phyloP scores from a whole-genome alignment of 2,113 vertebrate genomes.

The Rhinolophus ferrumequinum region DNA sequence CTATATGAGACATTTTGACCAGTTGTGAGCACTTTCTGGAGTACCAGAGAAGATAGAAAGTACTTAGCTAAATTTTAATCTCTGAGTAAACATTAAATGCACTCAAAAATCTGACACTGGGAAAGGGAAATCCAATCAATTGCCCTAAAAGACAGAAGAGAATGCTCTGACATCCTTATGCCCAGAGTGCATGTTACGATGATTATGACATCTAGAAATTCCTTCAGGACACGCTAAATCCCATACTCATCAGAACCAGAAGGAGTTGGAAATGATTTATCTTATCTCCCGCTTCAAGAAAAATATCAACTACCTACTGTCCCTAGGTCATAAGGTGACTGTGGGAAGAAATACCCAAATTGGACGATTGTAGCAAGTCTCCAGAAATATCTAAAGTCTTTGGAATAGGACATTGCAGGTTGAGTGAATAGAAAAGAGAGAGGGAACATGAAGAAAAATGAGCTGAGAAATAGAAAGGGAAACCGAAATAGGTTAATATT shows the following conservation, averaged over 20 bases:
- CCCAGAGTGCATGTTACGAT: background rate
- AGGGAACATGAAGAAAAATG: background rate
- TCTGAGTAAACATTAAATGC: background rate
- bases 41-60: background rate
- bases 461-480: background rate
- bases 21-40: background rate
- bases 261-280: background rate
- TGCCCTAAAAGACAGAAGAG: background rate
- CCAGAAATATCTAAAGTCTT: background rate
- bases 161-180: background rate
- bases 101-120: background rate
- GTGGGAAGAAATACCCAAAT: background rate
- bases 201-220: background rate
- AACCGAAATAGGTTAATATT: background rate
- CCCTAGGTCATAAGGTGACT: background rate
- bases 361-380: background rate
- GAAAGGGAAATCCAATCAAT: background rate
- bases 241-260: background rate
- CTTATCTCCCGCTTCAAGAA: background rate
- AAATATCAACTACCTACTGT: background rate
- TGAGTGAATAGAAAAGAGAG: background rate
- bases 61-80: conserved; percentile 16
- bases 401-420: background rate
- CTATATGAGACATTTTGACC: background rate
- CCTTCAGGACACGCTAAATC: background rate